Evolutionary conservation across 2,113 vertebrate genomes (phyloP).

Genomic region (Octodon degus): DNA sequence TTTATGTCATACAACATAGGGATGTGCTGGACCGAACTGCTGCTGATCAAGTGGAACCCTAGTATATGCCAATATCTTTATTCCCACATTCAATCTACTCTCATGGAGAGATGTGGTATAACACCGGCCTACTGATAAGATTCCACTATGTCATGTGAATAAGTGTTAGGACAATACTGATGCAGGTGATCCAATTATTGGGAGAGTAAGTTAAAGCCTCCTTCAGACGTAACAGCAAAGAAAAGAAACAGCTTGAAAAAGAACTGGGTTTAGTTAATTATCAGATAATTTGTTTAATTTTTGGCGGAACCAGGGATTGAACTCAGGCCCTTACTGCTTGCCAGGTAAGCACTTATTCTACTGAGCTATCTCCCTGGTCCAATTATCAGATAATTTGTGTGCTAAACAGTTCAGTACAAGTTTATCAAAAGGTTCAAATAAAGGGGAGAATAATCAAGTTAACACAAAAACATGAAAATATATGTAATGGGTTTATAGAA

Average conservation of each 20-base stretch:
- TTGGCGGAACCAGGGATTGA: too few relatives aligned
- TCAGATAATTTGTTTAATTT: background rate
- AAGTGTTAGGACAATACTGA: background rate
- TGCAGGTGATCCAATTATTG: background rate
- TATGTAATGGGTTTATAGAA: background rate
- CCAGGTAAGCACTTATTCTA: too few relatives aligned
- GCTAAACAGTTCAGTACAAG: background rate
- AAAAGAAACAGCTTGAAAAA: background rate
- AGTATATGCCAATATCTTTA: background rate
- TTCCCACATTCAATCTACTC: background rate
- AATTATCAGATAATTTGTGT: background rate
- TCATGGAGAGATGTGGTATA: background rate
- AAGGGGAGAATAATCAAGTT: background rate
- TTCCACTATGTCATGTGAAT: background rate
- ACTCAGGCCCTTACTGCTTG: too few relatives aligned
- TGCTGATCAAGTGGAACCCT: background rate
- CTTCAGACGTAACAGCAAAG: background rate
- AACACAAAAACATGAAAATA: constrained; percentile 25
- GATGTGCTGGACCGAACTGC: background rate
- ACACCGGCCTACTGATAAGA: background rate
- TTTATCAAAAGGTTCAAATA: background rate
- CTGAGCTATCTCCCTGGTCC: too few relatives aligned
- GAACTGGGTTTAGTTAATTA: background rate
- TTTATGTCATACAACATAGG: background rate
- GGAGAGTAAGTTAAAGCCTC: background rate